Conservation (phyloP, 1,140 invertebrate genomes). For the Eciton burchellii region DNA sequence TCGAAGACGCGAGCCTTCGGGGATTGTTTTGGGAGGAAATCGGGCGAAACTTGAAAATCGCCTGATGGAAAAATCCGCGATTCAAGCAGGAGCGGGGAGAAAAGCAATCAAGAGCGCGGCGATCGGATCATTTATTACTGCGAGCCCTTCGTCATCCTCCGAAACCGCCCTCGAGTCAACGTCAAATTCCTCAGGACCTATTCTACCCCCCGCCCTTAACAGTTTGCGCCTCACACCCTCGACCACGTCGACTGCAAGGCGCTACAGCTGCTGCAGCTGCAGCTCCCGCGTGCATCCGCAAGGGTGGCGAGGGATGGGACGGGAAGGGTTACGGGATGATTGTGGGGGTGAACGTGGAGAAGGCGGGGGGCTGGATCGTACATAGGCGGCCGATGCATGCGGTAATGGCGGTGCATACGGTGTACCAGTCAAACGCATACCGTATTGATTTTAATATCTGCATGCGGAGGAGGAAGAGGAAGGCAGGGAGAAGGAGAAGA, state of each 20-base stretch:
- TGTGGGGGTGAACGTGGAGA: conserved; percentile 10
- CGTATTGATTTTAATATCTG: conserved; percentile 81
- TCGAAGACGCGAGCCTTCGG: not conserved
- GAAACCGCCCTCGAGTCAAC: conserved; percentile 21
- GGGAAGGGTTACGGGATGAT: conserved; percentile 28
- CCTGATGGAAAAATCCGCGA: not conserved
- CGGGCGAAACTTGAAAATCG: not conserved
- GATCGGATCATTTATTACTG: conserved; percentile 37
- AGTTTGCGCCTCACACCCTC: conserved; percentile 38
- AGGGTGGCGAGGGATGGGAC: conserved; percentile 13
- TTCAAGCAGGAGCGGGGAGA: not conserved
- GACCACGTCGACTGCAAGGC: conserved; percentile 48
- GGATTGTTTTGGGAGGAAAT: not conserved
- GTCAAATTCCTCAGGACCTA: conserved; percentile 42
- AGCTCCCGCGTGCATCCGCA: conserved; percentile 64
- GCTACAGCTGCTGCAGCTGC: conserved; percentile 67
- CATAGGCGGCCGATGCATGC: conserved; percentile 58
- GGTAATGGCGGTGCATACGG: conserved; percentile 74
- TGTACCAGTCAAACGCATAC: conserved; percentile 80
- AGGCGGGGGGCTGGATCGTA: conserved; percentile 19
- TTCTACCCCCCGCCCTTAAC: conserved; percentile 24
- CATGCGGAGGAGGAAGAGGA: conserved; percentile 64
- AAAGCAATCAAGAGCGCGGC: not conserved
- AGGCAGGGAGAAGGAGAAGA: not conserved
- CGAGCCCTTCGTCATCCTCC: conserved; percentile 39